Base-by-base conservation (phyloP, 2,888 invertebrate species). In the Stenotaenia linearis region DNA sequence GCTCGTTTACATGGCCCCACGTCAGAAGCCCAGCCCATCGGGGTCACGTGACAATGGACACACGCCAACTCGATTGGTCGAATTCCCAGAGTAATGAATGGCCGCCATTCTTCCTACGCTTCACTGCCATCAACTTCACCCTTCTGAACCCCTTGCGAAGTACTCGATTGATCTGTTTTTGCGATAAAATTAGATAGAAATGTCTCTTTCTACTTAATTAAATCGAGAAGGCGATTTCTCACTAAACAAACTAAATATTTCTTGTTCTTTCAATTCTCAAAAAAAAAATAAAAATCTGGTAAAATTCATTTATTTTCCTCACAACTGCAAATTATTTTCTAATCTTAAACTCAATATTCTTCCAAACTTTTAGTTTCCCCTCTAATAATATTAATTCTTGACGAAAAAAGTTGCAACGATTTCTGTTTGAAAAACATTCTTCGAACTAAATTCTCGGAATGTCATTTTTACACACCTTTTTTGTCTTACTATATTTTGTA, bases 81-180 rank as follows among this genome's bases (percentile, higher is more conserved):
- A n/a, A 15, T 28, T 28, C 6, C 6, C 6, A 28, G 69, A 25
- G 69, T 69, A 69, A 69, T 69, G 69, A 69, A 69, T 69, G 69
- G 69, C 69, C 69, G 69, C 69, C 69, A 69, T 69, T 69, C 69
- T 69, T 69, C 69, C 69, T n/a, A 6, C 15, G 69, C 69, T 25
- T n/a, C 69, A 69, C 28, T 25, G 69, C 28, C n/a, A 69, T n/a
- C 15, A 50, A 6, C 50, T 50, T 50, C 69, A 69, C 69, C 69
- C 69, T 61, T 25, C 12, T 69, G 69, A 69, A 69, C 69, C 15
- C 69, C 10, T 10, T 1, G n/a, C n/a, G 4, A 18, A 50, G n/a
- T 18, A 50, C 3, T 18, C 18, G 5, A 50, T 50, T 45, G 5
- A 12, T 45, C 15, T 21, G 50, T 50, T 32, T 32, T 32, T 6